Evolutionary conservation across 2,888 invertebrate species (phyloP).

Genomic region (Girardia tigrina): DNA sequence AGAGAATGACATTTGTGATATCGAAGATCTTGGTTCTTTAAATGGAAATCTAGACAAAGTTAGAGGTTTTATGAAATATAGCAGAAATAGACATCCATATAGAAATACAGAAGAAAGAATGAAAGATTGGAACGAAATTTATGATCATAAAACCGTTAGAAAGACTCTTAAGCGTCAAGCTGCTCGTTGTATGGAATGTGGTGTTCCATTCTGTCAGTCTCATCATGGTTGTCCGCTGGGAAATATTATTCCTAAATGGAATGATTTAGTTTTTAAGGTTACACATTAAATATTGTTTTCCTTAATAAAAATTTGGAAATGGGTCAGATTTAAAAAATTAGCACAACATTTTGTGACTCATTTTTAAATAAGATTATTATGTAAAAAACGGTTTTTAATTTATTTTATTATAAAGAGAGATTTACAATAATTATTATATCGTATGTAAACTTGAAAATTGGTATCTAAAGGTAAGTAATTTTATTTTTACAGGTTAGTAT

Average conservation of each 20-base stretch:
- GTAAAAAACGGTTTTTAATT: not conserved
- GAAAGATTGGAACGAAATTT: constrained; percentile 92
- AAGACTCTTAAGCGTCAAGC: constrained; percentile 56
- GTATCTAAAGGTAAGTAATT: too few species aligned
- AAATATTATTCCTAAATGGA: constrained; percentile 98
- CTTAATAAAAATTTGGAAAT: too few species aligned
- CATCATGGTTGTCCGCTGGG: constrained; percentile 88
- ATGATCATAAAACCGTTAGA: constrained; percentile 69
- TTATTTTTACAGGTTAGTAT: too few species aligned
- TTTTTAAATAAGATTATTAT: not conserved
- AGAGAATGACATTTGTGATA: constrained; percentile 1
- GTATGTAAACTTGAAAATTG: too few species aligned
- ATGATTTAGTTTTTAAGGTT: constrained; percentile 72
- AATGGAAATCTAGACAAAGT: constrained; percentile 48
- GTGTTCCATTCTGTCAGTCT: constrained; percentile 92
- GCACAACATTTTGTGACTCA: not conserved
- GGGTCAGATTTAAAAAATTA: too few species aligned
- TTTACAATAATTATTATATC: too few species aligned
- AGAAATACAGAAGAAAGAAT: constrained; percentile 69
- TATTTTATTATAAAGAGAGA: too few species aligned
- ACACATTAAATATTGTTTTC: too few species aligned
- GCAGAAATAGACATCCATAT: constrained; percentile 54
- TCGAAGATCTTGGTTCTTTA: not conserved
- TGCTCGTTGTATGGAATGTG: constrained; percentile 81
- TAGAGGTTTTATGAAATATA: not conserved